phyloP scores from a whole-genome alignment of 2,113 vertebrate species.

The Sapajus apella region DNA sequence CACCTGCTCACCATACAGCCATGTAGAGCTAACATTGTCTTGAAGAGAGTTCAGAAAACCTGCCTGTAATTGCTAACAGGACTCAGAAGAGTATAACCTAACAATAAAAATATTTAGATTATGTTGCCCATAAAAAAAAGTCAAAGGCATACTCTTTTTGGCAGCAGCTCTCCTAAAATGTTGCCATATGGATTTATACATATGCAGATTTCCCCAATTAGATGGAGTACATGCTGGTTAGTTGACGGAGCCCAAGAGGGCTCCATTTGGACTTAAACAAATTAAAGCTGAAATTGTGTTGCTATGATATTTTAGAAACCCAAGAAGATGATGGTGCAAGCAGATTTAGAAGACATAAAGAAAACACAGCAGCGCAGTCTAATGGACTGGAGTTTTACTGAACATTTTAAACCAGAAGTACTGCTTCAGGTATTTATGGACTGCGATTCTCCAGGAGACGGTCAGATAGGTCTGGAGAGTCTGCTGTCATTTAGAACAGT shows the following conservation, averaged over 20 bases:
- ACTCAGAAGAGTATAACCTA: constrained; percentile 82
- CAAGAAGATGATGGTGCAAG: constrained; percentile 64
- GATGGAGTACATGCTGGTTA: constrained; percentile 34
- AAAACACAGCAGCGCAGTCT: constrained; percentile 86
- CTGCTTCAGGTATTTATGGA: constrained; percentile 90
- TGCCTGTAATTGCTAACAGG: constrained; percentile 85
- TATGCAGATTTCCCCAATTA: constrained; percentile 80
- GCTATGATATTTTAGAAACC: constrained; percentile 72
- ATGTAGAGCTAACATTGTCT: constrained; percentile 76
- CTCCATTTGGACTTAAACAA: constrained; percentile 61
- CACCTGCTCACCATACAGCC: constrained; percentile 79
- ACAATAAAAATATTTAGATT: constrained; percentile 86
- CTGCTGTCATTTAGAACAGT: not conserved
- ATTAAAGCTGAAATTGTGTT: constrained; percentile 64
- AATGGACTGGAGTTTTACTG: constrained; percentile 89
- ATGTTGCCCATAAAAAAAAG: constrained; percentile 79
- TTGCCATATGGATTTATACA: constrained; percentile 77
- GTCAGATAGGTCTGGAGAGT: not conserved
- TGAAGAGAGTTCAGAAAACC: constrained; percentile 76
- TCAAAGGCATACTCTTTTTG: constrained; percentile 76
- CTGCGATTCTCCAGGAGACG: not conserved
- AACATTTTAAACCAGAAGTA: constrained; percentile 87
- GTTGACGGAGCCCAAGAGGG: constrained; percentile 49
- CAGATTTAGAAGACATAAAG: constrained; percentile 85
- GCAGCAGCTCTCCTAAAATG: constrained; percentile 77